A percentile compares a stretch with the other conserved stretches of the same genome.
phyloP scores from a whole-genome alignment of 1,140 invertebrate species.

The Branchinecta lindahli region DNA sequence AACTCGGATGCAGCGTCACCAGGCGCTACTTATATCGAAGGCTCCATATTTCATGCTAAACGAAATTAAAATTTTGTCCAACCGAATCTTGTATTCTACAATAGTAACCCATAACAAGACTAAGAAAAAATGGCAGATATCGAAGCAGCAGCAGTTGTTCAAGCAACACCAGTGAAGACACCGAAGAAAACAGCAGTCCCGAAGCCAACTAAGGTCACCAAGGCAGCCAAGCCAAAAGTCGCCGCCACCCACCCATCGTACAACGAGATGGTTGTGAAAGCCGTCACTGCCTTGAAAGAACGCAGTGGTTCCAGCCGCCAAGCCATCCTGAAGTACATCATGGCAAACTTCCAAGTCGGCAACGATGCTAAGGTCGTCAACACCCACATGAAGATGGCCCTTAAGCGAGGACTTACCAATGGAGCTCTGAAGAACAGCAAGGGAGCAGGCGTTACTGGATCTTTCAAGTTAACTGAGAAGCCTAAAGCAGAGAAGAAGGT shows the following conservation, averaged over 20 bases:
- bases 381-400: slow-evolving; percentile 42
- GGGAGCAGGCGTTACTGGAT: too few species aligned
- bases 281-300: slow-evolving; percentile 43
- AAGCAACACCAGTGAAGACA: too few species aligned
- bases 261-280: slow-evolving; percentile 35
- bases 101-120: too few species aligned
- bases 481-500: slow-evolving; percentile 24
- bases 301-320: slow-evolving; percentile 41
- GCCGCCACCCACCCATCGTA: slow-evolving; percentile 27
- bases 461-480: slow-evolving; percentile 17
- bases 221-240: slow-evolving; percentile 13
- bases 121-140: too few species aligned
- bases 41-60: too few species aligned
- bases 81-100: too few species aligned
- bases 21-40: too few species aligned
- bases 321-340: slow-evolving; percentile 47
- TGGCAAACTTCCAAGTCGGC: slow-evolving; percentile 40
- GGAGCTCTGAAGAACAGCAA: too few species aligned
- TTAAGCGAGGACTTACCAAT: too few species aligned
- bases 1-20: too few species aligned
- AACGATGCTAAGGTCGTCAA: slow-evolving; percentile 36
- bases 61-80: too few species aligned
- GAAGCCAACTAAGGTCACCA: slow-evolving; percentile 11
- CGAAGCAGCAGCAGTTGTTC: too few species aligned
- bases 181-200: background rate